Conservation (phyloP, 2,113 vertebrate genomes). For the Alces alces region DNA sequence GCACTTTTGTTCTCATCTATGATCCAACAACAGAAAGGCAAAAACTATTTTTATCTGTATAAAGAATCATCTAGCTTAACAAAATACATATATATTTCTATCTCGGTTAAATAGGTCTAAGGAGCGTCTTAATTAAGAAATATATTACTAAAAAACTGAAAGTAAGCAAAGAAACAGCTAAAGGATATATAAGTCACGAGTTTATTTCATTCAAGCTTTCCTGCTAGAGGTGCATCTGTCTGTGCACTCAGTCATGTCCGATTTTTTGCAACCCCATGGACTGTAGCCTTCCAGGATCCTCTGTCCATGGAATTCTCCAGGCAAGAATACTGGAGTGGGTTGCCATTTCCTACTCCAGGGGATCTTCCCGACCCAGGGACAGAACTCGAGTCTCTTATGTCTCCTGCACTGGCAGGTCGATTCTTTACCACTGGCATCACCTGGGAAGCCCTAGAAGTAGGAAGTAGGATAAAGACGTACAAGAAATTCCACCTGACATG, state of each 20-base stretch:
- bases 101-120: background rate
- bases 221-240: background rate
- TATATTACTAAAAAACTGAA: constrained; percentile 4
- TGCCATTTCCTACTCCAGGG: background rate
- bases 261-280: background rate
- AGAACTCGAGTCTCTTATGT: background rate
- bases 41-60: constrained; percentile 7
- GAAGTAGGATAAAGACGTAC: background rate
- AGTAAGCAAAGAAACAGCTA: background rate
- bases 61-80: constrained; percentile 25
- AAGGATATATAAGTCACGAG: background rate
- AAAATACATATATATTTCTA: background rate
- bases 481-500: background rate
- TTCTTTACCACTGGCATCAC: background rate
- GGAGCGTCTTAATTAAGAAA: background rate
- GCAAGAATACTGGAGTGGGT: background rate
- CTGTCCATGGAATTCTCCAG: background rate
- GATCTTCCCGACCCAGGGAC: background rate
- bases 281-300: background rate
- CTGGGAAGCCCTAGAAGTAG: background rate
- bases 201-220: constrained; percentile 4
- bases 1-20: constrained; percentile 30
- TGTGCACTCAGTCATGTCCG: background rate
- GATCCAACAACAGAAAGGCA: background rate
- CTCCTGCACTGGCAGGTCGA: background rate